Evolutionary conservation across 2,888 invertebrate species (phyloP).

Genomic region (Dilophus febrilis): DNA sequence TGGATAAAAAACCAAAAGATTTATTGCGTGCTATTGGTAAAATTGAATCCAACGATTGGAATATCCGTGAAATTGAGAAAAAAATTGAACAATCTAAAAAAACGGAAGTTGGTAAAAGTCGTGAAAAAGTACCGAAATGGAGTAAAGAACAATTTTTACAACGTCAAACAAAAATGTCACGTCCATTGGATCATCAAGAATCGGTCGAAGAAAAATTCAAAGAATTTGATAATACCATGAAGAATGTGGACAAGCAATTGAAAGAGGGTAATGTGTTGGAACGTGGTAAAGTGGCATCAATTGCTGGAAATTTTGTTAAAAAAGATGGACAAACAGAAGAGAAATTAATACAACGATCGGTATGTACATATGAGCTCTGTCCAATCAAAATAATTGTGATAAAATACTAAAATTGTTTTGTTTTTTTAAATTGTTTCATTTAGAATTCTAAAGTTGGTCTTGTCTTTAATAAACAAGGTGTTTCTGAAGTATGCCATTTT

Average conservation of each 20-base stretch:
- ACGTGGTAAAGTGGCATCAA: conserved; percentile 60
- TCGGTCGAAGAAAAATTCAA: conserved; percentile 42
- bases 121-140: conserved; percentile 80
- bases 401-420: conserved; percentile 10
- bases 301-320: conserved; percentile 58
- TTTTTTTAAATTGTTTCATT: too few relatives aligned
- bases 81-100: conserved; percentile 50
- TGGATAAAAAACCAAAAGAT: conserved; percentile 69
- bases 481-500: conserved; percentile 67
- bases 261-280: conserved; percentile 61
- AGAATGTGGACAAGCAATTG: conserved; percentile 51
- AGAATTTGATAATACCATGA: conserved; percentile 54
- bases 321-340: conserved; percentile 29
- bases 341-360: conserved; percentile 25
- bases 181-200: conserved; percentile 40
- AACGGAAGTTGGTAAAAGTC: conserved; percentile 30
- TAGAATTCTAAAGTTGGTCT: conserved; percentile 42
- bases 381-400: conserved; percentile 2
- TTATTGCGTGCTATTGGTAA: conserved; percentile 73
- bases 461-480: conserved; percentile 44
- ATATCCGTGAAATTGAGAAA: conserved; percentile 75
- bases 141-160: conserved; percentile 50
- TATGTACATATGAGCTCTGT: conserved; percentile 18
- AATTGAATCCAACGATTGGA: conserved; percentile 81
- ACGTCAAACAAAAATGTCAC: conserved; percentile 50